Conservation (phyloP, 2,888 invertebrate genomes). For the Drosophila yooni region DNA sequence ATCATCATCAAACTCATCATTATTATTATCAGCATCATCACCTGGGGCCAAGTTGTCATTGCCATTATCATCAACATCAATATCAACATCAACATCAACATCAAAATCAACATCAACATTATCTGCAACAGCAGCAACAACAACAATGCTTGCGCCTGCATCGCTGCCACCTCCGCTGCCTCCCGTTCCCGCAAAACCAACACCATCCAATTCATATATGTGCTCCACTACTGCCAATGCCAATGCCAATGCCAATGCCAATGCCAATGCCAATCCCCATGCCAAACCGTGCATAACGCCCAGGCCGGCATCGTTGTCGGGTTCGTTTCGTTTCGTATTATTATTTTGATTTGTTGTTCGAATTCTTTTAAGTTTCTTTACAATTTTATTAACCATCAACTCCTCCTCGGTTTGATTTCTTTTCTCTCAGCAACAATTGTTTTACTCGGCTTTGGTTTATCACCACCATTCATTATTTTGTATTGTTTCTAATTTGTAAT, state of each 20-base stretch:
- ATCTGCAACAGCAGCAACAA: conserved; percentile 45
- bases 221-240: conserved; percentile 55
- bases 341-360: conserved; percentile 56
- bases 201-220: conserved; percentile 57
- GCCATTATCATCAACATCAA: conserved; percentile 46
- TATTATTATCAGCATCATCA: conserved; percentile 44
- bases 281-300: conserved; percentile 85
- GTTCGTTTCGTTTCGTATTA: conserved; percentile 79
- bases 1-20: conserved; percentile 18
- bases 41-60: conserved; percentile 51
- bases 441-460: conserved; percentile 41
- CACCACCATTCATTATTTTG: conserved; percentile 11
- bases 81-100: conserved; percentile 38
- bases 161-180: conserved; percentile 56
- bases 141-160: conserved; percentile 46
- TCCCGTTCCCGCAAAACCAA: conserved; percentile 53
- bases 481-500: conserved; percentile 7
- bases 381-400: conserved; percentile 16
- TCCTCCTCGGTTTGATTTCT: conserved; percentile 12
- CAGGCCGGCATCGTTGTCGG: conserved; percentile 85
- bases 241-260: conserved; percentile 49
- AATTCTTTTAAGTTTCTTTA: conserved; percentile 24
- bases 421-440: conserved; percentile 12
- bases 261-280: conserved; percentile 42
- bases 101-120: conserved; percentile 38